These are phyloP conservation scores for Megaceryle torquata DNA, from an alignment of 2,113 vertebrate species.

Conservation along the genomic window DNA sequence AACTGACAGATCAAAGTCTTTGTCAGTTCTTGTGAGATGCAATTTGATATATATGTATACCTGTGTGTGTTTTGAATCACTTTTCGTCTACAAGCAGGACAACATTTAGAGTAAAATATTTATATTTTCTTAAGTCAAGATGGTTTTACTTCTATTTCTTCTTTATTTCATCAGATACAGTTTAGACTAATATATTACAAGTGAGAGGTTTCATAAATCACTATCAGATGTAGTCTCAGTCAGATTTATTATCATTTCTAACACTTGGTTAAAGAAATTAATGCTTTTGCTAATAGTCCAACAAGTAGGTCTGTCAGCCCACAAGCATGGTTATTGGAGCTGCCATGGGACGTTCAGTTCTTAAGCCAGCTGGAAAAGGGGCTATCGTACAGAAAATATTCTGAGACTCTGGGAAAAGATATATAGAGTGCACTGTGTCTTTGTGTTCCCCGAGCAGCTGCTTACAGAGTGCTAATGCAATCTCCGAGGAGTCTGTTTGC, in stretches of 20 bases:
- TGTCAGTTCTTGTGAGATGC: not conserved
- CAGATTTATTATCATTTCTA: slow-evolving; percentile 21
- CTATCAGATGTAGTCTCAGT: not conserved
- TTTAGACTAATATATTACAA: not conserved
- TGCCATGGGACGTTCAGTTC: not conserved
- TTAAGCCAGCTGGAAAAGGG: slow-evolving; percentile 32
- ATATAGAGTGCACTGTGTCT: not conserved
- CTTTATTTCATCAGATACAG: not conserved
- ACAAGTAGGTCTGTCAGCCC: not conserved
- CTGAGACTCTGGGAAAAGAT: slow-evolving; percentile 41
- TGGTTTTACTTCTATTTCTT: not conserved
- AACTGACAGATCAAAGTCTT: not conserved
- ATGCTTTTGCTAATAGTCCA: not conserved
- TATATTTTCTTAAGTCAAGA: not conserved
- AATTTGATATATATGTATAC: fast-evolving
- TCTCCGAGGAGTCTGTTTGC: slow-evolving; percentile 31
- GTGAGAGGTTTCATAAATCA: not conserved
- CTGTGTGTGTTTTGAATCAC: not conserved
- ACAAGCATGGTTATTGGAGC: not conserved
- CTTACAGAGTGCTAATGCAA: not conserved
- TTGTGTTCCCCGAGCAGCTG: slow-evolving; percentile 38
- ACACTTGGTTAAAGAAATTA: not conserved
- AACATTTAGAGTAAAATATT: not conserved
- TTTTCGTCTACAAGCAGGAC: not conserved
- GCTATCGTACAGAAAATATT: slow-evolving; percentile 42